phyloP scores from a whole-genome alignment of 2,888 invertebrate species.

The Empis livida region DNA sequence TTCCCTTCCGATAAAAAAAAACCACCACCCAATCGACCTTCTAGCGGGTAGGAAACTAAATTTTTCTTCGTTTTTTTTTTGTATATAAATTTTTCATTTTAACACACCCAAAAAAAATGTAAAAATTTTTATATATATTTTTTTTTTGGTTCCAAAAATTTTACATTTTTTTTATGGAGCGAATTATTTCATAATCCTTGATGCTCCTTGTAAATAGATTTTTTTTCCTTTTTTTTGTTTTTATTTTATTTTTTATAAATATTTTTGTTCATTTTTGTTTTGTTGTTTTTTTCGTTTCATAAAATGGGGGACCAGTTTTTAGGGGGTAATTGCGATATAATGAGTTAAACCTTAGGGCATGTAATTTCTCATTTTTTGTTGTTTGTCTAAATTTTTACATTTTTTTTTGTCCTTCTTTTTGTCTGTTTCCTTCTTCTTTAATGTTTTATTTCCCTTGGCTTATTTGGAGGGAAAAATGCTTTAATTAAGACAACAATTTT shows the following conservation, averaged over 20 bases:
- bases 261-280: too few relatives aligned
- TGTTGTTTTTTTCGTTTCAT: too few relatives aligned
- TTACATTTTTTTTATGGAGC: conserved; percentile 10
- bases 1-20: too few relatives aligned
- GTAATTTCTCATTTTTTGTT: conserved; percentile 1
- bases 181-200: too few relatives aligned
- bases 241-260: conserved; percentile 1
- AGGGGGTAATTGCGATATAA: conserved; percentile 6
- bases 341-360: conserved; percentile 2
- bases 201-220: neutral
- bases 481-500: too few relatives aligned
- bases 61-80: too few relatives aligned
- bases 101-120: too few relatives aligned
- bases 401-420: too few relatives aligned
- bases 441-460: neutral
- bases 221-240: neutral
- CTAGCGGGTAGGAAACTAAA: too few relatives aligned
- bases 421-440: neutral
- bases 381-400: neutral
- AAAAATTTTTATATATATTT: neutral
- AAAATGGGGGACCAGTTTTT: neutral
- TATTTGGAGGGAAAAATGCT: too few relatives aligned
- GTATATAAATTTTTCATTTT: too few relatives aligned
- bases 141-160: conserved; percentile 1
- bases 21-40: neutral